Percentiles rank a stretch among this genome's conserved stretches.
Evolutionary conservation across 1,140 invertebrate genomes (phyloP).

Genomic region (Rhopalosiphum padi): DNA sequence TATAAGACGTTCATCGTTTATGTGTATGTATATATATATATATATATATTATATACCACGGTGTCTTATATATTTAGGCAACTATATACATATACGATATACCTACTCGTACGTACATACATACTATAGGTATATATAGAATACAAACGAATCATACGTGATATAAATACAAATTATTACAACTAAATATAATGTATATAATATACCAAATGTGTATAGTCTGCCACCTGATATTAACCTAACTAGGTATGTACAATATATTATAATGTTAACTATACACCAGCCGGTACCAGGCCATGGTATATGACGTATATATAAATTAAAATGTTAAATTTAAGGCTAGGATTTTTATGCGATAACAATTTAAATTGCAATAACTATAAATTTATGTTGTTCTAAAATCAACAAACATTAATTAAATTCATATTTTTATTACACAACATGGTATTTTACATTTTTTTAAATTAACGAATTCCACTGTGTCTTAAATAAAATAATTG

Average conservation of each 20-base stretch:
- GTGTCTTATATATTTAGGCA: neutral
- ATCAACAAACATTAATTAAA: neutral
- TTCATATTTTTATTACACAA: no score
- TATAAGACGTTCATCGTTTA: neutral
- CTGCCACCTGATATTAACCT: neutral
- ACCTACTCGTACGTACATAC: neutral
- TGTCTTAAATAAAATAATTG: no score
- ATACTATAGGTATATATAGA: neutral
- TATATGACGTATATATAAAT: neutral
- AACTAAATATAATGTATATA: neutral
- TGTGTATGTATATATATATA: neutral
- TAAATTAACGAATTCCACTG: no score
- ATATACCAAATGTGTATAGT: neutral
- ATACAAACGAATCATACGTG: neutral
- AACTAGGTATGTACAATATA: slow-evolving; percentile 4
- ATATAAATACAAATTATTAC: slow-evolving; percentile 10
- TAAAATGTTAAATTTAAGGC: neutral
- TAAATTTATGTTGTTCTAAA: neutral
- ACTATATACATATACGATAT: neutral
- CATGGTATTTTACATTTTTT: no score
- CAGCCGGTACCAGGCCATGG: no score
- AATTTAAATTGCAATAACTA: neutral
- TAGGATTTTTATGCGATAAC: neutral
- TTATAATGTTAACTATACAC: neutral
- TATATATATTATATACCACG: neutral